Percentiles rank a stretch among this genome's conserved stretches.
Conservation (phyloP, 1,140 invertebrate species). For the Cheumatopsyche charites region DNA sequence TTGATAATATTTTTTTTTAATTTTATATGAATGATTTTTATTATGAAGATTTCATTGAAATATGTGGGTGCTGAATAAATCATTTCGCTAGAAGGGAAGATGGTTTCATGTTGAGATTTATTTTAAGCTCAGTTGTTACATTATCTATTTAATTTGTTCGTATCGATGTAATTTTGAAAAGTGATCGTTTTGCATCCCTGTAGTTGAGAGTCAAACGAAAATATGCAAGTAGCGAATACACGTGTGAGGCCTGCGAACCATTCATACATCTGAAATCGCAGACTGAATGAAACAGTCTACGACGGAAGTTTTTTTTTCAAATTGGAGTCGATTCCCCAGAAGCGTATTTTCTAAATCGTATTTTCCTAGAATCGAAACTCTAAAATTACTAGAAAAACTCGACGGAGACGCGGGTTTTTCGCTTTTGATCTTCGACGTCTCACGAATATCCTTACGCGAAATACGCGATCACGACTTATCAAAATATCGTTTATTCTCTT, state of each 20-base stretch:
- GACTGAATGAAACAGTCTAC: constrained; percentile 6
- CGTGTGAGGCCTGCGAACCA: background rate
- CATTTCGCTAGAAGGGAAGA: no score
- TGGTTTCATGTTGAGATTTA: no score
- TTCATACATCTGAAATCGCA: background rate
- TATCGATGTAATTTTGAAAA: no score
- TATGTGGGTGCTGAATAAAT: no score
- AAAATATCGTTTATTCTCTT: background rate
- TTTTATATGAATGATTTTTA: no score
- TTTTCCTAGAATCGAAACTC: constrained; percentile 6
- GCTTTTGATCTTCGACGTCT: constrained; percentile 13
- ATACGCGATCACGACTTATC: background rate
- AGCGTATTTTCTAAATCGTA: background rate
- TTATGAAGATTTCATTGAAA: no score
- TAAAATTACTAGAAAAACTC: constrained; percentile 22
- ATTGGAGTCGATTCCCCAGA: background rate
- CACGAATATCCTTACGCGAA: background rate
- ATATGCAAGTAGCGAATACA: background rate
- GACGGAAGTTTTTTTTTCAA: constrained; percentile 5
- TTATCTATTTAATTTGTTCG: no score
- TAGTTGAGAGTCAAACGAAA: no score
- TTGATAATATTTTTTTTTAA: no score
- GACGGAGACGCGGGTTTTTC: background rate
- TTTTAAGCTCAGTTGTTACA: no score
- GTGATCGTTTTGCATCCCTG: no score